Evolutionary conservation across 2,888 invertebrate genomes (phyloP).

Genomic region (Diaphora mendica): DNA sequence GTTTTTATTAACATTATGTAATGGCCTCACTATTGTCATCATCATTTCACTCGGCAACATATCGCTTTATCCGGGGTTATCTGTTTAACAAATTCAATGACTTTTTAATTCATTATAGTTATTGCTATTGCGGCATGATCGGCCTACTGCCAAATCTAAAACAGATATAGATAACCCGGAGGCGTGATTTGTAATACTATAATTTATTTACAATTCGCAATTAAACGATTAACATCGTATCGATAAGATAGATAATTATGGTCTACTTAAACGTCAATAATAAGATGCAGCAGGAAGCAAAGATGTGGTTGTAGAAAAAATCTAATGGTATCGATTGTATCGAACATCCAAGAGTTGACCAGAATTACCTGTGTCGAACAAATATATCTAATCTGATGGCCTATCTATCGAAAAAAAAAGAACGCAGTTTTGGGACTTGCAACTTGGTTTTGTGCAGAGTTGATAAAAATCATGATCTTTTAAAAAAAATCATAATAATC

Average conservation of each 20-base stretch:
- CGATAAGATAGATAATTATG: background rate
- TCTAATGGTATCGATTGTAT: too few species aligned
- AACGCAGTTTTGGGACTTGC: background rate
- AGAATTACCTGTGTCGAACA: background rate
- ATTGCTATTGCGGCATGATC: slow-evolving; percentile 4
- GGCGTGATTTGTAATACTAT: background rate
- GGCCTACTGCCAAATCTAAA: slow-evolving; percentile 3
- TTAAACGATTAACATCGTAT: background rate
- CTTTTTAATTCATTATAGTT: background rate
- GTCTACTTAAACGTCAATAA: background rate
- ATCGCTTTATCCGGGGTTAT: slow-evolving; percentile 26
- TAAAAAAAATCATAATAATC: too few species aligned
- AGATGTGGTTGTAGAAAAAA: background rate
- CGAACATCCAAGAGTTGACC: background rate
- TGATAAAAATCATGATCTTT: too few species aligned
- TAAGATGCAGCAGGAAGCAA: background rate
- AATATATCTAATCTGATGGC: too few species aligned
- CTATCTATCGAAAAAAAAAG: too few species aligned
- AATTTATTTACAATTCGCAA: background rate
- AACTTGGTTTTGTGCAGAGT: too few species aligned
- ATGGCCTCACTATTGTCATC: background rate
- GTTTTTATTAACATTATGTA: slow-evolving; percentile 9
- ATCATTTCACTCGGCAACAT: slow-evolving; percentile 6
- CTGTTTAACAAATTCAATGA: slow-evolving; percentile 5
- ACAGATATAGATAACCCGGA: background rate